Evolutionary conservation across 2,113 vertebrate species (phyloP).

Genomic region (Cyrtonyx montezumae): DNA sequence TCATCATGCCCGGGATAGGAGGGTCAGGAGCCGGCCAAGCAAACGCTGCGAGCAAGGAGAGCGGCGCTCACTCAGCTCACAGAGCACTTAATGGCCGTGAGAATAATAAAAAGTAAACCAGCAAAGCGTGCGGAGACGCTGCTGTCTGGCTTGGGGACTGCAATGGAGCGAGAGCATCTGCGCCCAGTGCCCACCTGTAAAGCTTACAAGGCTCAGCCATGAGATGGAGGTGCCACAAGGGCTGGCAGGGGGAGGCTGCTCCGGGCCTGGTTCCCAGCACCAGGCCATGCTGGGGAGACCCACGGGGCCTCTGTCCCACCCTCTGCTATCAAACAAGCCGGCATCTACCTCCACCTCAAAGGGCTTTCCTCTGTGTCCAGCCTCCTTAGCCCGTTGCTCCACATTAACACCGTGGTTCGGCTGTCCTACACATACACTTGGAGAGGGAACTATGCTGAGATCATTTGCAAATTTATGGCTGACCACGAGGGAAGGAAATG

Average conservation of each 20-base stretch:
- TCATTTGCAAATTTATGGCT: neutral
- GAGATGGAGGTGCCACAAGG: accelerated
- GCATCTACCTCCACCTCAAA: neutral
- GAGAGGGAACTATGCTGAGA: neutral
- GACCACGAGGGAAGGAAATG: neutral
- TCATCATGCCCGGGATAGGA: accelerated
- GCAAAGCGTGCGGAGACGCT: neutral
- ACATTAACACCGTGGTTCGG: neutral
- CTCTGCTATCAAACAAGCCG: neutral
- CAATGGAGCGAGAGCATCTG: accelerated
- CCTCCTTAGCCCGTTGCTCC: accelerated
- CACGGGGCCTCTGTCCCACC: neutral
- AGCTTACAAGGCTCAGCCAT: accelerated
- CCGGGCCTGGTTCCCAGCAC: neutral
- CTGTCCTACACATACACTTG: neutral
- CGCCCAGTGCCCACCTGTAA: neutral
- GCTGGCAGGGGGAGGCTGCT: neutral
- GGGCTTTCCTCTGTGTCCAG: accelerated
- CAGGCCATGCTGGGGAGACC: neutral
- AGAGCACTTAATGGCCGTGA: neutral
- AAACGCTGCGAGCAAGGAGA: neutral
- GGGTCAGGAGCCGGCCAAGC: neutral
- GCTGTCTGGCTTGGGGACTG: neutral
- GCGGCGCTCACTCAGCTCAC: neutral
- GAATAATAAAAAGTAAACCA: neutral